phyloP scores from a whole-genome alignment of 1,140 invertebrate genomes.

The Drosophila lini region DNA sequence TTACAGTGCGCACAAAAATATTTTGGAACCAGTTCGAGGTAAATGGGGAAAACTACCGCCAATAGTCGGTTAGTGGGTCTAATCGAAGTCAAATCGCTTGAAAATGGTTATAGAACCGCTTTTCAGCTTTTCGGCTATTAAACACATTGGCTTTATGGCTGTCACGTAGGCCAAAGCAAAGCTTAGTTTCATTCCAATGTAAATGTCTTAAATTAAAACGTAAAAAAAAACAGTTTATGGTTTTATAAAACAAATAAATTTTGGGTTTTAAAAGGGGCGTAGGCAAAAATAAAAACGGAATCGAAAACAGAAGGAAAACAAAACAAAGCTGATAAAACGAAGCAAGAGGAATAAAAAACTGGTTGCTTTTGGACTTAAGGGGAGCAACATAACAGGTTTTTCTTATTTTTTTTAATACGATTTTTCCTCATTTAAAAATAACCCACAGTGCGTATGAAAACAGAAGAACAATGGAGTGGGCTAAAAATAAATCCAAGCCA shows the following conservation, averaged over 20 bases:
- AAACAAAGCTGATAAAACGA: conserved; percentile 47
- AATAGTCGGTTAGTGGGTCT: conserved; percentile 39
- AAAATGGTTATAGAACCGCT: conserved; percentile 52
- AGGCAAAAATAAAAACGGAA: conserved; percentile 27
- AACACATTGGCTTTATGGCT: conserved; percentile 14
- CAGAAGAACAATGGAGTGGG: conserved; percentile 29
- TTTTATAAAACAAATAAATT: conserved; percentile 41
- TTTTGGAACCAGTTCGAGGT: conserved; percentile 40
- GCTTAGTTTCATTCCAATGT: conserved; percentile 37
- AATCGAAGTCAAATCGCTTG: conserved; percentile 13
- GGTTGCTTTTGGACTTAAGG: conserved; percentile 39
- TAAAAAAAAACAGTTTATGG: conserved; percentile 55
- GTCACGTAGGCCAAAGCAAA: conserved; percentile 66
- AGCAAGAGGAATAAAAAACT: conserved; percentile 49
- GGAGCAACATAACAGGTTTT: conserved; percentile 45
- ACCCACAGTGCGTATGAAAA: conserved; percentile 31
- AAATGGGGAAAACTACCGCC: conserved; percentile 53
- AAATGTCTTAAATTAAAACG: conserved; percentile 46
- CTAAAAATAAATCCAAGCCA: conserved; percentile 33
- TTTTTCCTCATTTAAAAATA: conserved; percentile 38
- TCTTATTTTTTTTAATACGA: conserved; percentile 30
- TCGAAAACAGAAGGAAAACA: conserved; percentile 29
- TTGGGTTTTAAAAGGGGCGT: conserved; percentile 32
- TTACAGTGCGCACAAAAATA: conserved; percentile 5
- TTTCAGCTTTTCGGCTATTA: conserved; percentile 31